Evolutionary conservation across 2,113 vertebrate species (phyloP).

Genomic region (Vidua chalybeata): DNA sequence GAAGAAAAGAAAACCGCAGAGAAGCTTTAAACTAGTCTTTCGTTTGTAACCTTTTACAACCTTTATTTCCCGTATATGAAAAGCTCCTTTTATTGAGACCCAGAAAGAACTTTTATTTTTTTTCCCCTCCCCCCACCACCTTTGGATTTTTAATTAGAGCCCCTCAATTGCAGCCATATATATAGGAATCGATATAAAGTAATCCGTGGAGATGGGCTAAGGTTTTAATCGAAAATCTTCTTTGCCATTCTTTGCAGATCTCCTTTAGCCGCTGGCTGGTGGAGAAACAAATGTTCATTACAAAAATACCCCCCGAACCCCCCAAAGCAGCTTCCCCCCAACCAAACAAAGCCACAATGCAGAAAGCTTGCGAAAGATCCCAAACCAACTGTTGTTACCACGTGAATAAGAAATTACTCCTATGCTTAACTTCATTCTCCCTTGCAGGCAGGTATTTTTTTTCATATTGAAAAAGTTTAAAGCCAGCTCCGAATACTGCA

Average conservation of each 20-base stretch:
- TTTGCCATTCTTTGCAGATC: constrained; percentile 77
- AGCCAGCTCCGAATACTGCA: neutral
- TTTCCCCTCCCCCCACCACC: neutral
- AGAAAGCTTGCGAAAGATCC: constrained; percentile 64
- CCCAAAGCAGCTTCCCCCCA: neutral
- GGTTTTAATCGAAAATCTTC: constrained; percentile 82
- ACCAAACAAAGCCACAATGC: neutral
- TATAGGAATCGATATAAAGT: constrained; percentile 81
- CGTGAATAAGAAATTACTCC: constrained; percentile 50
- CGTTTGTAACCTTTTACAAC: constrained; percentile 76
- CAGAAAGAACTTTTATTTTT: constrained; percentile 64
- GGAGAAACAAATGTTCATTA: constrained; percentile 66
- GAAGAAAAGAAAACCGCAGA: constrained; percentile 73
- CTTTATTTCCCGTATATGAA: constrained; percentile 77
- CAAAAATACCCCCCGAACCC: constrained; percentile 22
- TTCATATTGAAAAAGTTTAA: neutral
- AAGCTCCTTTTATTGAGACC: constrained; percentile 67
- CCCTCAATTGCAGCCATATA: constrained; percentile 76
- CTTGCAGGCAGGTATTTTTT: constrained; percentile 7
- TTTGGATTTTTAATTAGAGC: constrained; percentile 76
- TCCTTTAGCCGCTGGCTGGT: constrained; percentile 71
- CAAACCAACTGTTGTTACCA: constrained; percentile 64
- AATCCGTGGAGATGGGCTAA: constrained; percentile 77
- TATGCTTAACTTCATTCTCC: constrained; percentile 35
- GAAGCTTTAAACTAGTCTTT: constrained; percentile 76